Evolutionary conservation across 53 echinoderm and acorn worm genomes (phyloP), one percentile per base, ranked within the genome.

Genomic region (Astropecten irregularis): DNA sequence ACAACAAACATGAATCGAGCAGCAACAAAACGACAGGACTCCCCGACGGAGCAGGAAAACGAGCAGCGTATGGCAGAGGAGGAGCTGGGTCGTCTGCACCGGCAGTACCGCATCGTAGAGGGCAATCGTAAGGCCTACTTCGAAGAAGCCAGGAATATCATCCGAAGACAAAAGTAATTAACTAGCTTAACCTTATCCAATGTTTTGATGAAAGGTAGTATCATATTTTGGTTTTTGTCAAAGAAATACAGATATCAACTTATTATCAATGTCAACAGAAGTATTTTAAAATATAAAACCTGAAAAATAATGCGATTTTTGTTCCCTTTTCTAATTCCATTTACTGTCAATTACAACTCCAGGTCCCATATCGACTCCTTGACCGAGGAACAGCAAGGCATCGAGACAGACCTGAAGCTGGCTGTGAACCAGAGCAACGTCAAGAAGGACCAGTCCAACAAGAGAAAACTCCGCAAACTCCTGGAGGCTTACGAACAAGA

Each of bases 91-190:
- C 84, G 91, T 37, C 85, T 99, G 30, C 94, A 99, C 19, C 73
- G 94, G 33, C 94, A 99, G 62, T 99, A 95, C 38, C 94, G 99
- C 69, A 92, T 99, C 54, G 83, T 94, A 8, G 92, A 99, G 76
- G 85, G 90, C 10, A 88, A 99, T 34, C 83, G 92, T 0, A 94
- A 91, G 89, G 61, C 94, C 1, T 99, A 99, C 86, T 73, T 90
- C n/a, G 92, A 95, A 42, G 99, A 99, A 34, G 88, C 99, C 14
- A 82, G 82, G 53, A 99, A 99, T 58, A 88, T 99, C 66, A 92
- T 99, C 81, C 69, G 99, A 50, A 99, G 95, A 86, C 94, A 99
- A 68, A 92, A 85, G 99, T 99, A 42, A 91, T n/a, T 81, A 61
- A 15, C 33, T 26, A 36, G 15, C 11, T 18, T 35, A 16, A 3